Conservation (phyloP, 2,113 vertebrate genomes). For the Thunnus maccoyii region DNA sequence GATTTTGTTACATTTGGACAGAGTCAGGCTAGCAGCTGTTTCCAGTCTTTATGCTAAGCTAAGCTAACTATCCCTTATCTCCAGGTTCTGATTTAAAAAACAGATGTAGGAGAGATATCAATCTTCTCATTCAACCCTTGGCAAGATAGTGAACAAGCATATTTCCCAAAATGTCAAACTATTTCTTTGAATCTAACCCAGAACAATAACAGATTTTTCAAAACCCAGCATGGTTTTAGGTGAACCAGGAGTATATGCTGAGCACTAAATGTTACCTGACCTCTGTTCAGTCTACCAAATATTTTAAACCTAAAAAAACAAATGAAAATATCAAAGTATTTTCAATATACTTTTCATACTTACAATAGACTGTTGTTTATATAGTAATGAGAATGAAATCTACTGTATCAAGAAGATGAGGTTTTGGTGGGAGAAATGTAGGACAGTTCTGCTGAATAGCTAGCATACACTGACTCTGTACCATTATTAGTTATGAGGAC, state of each 20-base stretch:
- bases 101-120: background rate
- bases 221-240: background rate
- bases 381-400: conserved; percentile 15
- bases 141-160: background rate
- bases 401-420: conserved; percentile 18
- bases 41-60: background rate
- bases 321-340: background rate
- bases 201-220: background rate
- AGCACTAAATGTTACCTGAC: background rate
- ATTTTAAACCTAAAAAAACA: background rate
- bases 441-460: background rate
- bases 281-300: background rate
- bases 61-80: background rate
- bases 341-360: background rate
- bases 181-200: background rate
- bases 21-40: background rate
- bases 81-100: background rate
- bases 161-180: background rate
- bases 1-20: background rate
- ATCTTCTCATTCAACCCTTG: background rate
- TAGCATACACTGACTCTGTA: background rate
- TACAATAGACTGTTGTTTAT: background rate
- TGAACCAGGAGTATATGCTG: background rate
- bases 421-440: conserved; percentile 6
- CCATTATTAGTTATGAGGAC: conserved; percentile 33